These are phyloP conservation scores for Corydoras maculifer DNA, from an alignment of 2,113 vertebrate genomes.

Conservation along the genomic window DNA sequence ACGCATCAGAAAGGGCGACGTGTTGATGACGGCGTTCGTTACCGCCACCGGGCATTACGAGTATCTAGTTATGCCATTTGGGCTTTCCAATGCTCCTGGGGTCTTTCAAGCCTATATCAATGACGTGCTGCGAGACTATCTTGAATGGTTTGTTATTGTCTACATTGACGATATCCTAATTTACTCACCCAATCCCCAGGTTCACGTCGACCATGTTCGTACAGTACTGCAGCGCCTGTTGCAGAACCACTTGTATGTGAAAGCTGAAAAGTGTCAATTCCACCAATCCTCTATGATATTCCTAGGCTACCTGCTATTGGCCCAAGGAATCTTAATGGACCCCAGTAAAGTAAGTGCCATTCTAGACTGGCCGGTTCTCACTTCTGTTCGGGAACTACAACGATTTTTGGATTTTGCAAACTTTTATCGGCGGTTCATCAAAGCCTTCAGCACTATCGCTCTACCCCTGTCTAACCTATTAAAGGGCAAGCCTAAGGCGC, in stretches of 20 bases:
- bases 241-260: background rate
- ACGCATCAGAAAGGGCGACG: background rate
- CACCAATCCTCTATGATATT: background rate
- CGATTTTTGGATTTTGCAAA: background rate
- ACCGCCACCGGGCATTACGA: background rate
- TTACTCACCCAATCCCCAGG: background rate
- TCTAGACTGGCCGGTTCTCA: background rate
- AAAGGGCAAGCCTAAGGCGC: no score
- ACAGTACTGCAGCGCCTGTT: background rate
- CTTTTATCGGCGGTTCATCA: background rate
- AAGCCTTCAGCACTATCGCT: background rate
- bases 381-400: background rate
- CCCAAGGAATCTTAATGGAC: background rate
- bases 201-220: background rate
- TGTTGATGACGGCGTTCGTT: background rate
- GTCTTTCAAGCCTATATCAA: background rate
- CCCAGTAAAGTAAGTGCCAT: background rate
- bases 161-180: background rate
- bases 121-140: background rate
- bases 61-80: background rate
- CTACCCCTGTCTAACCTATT: no score
- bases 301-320: background rate
- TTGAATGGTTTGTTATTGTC: background rate
- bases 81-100: background rate
- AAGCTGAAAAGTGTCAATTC: background rate